Base-by-base conservation (phyloP, 2,797 vertebrate species). In the Rhinichthys osculus region DNA sequence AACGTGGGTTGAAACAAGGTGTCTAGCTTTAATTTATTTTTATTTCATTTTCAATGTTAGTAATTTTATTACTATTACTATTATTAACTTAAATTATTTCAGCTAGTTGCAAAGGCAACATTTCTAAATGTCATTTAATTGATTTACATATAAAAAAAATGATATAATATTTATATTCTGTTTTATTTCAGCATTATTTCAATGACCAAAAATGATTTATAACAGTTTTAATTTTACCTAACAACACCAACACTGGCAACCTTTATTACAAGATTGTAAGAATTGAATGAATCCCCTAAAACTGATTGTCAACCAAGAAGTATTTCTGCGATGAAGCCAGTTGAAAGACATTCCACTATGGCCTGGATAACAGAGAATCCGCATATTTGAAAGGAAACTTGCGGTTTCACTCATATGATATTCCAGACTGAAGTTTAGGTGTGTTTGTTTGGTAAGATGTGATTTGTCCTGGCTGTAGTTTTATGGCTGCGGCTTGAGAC, bases 401-500 rank as follows among this genome's bases (percentile, higher is more conserved):
- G 6, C 13, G 40, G 19, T 66, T 83, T 64, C 8, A 17, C 13
- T 64, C 19, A 27, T 64, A 35, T 73, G n/a, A n/a, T 42, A 47
- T 85, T 67, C 23, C n/a, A 33, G 6, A 10, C 23, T 47, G 50
- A 71, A 27, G 33, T 78, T 70, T 33, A 10, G 52, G 57, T 62
- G 69, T 33, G 33, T 84, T 67, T 81, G 76, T 69, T 73, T 87
- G 38, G 62, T 80, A 16, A 47, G 57, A 69, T 74, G 44, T 27
- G 66, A 59, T 70, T 80, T 62, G 71, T 86, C 79, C 82, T 73
- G 59, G 78, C 77, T 78, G 23, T 82, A 84, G 67, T 83, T 80
- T 80, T 82, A 71, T 82, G 72, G 81, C 78, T 78, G 71, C 40
- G 66, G 52, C 86, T 78, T 78, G 83, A 87, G 92, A 91, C 92